Percentiles rank a stretch among this genome's conserved stretches.
phyloP scores from a whole-genome alignment of 2,888 invertebrate species.

The Meta bourneti region DNA sequence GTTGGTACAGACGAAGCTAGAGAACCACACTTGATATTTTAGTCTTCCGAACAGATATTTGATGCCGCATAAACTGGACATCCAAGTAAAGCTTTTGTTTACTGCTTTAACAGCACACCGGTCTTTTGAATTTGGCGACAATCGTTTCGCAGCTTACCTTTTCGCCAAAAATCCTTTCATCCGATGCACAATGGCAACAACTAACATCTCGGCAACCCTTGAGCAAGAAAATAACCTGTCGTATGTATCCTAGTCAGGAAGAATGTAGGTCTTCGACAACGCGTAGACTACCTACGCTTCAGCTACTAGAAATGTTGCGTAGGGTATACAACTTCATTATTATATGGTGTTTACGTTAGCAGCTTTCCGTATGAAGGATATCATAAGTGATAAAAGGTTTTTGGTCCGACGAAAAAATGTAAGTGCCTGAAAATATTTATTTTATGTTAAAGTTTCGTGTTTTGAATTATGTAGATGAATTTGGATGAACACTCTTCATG shows the following conservation, averaged over 20 bases:
- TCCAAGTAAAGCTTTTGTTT: neutral
- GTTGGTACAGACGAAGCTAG: no score
- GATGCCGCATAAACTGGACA: no score
- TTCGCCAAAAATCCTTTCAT: conserved; percentile 42
- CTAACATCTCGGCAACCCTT: conserved; percentile 42
- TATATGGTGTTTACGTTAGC: conserved; percentile 21
- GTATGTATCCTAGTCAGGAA: conserved; percentile 48
- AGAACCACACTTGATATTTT: no score
- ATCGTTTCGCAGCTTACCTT: neutral
- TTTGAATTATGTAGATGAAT: no score
- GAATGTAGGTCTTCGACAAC: conserved; percentile 65
- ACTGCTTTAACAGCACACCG: neutral
- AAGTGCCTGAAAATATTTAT: neutral
- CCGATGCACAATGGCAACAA: neutral
- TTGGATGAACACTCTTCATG: no score
- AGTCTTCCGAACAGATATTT: no score
- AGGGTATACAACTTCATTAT: neutral
- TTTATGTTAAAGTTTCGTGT: no score
- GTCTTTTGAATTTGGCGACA: conserved; percentile 24
- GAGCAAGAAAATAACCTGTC: conserved; percentile 66
- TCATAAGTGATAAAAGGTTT: conserved; percentile 17
- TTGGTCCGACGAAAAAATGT: conserved; percentile 24
- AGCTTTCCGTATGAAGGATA: conserved; percentile 34
- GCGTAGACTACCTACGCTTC: conserved; percentile 45
- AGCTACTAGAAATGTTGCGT: conserved; percentile 24